Evolutionary conservation across 2,113 vertebrate species (phyloP), one percentile per base, ranked within the genome.

Genomic region (human (Homo sapiens)): DNA sequence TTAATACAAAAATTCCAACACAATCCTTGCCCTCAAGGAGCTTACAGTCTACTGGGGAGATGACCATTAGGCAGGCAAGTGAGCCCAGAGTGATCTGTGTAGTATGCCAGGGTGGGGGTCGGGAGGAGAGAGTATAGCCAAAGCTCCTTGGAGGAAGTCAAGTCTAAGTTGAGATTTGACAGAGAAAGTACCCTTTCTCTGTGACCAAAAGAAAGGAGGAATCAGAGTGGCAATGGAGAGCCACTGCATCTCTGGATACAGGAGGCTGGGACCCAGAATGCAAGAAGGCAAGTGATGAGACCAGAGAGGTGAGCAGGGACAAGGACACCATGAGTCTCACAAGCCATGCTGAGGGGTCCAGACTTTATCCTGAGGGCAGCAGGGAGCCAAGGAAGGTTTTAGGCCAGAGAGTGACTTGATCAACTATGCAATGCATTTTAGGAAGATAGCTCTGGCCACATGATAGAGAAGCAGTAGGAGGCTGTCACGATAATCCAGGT

Each of bases 11-110:
- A 97, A 73, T n/a, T 87, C 88, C 90, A 90, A 75, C 86, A 73
- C 66, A 81, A 66, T 59, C 57, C 89, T 93, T 98, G 97, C 97
- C 97, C 98, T 94, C 97, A 94, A 89, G 93, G 98, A 97, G 97
- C 98, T 96, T 98, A 97, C 97, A 98, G 96, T 97, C 97, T 98
- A 85, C 80, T 55, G 48, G 80, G 83, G 80, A 89, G 75, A 81
- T 0, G 93, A 96, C 76, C 72, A 38, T 11, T 48, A 32, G 57
- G 57, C 43, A 76, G 88, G 95, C 79, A 90, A 86, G 48, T 55
- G 35, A 89, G 76, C 50, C 92, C 57, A 73, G 35, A 81, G 38
- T 64, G 55, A 57, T 32, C 78, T n/a, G 76, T 89, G 64, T 75
- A 35, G 50, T 61, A 8, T 59, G 57, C 52, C 48, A n/a, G 22